A percentile compares a stretch with the other conserved stretches of the same genome.
Evolutionary conservation across 1,140 invertebrate genomes (phyloP).

Genomic region (Drosophila murphyi): DNA sequence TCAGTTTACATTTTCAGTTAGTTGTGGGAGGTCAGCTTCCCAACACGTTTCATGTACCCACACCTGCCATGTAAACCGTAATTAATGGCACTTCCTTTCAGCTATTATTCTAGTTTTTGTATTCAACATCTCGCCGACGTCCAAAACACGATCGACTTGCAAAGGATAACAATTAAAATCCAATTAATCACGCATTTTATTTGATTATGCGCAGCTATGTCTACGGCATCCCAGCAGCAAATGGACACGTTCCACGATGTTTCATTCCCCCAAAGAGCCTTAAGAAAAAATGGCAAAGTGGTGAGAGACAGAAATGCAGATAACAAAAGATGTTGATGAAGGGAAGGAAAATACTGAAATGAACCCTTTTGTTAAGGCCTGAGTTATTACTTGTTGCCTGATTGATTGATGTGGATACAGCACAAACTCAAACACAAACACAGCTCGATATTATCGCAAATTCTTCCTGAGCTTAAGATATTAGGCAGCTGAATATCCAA

Average conservation of each 20-base stretch:
- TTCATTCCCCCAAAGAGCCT: slow-evolving; percentile 1
- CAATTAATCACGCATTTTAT: slow-evolving; percentile 83
- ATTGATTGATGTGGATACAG: slow-evolving; percentile 70
- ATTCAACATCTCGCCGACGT: slow-evolving; percentile 19
- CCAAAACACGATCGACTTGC: slow-evolving; percentile 74
- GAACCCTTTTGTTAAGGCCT: slow-evolving; percentile 52
- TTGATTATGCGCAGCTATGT: slow-evolving; percentile 77
- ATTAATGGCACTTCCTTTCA: slow-evolving; percentile 75
- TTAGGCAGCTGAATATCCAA: slow-evolving; percentile 6
- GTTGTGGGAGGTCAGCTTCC: slow-evolving; percentile 1
- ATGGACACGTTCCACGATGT: slow-evolving; percentile 57
- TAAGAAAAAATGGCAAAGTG: not conserved
- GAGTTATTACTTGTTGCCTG: slow-evolving; percentile 77
- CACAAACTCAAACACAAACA: slow-evolving; percentile 19
- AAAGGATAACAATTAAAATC: slow-evolving; percentile 82
- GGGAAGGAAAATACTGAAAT: slow-evolving; percentile 22
- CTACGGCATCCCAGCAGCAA: slow-evolving; percentile 50
- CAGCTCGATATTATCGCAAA: slow-evolving; percentile 44
- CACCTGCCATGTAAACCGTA: slow-evolving; percentile 42
- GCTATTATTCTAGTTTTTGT: slow-evolving; percentile 71
- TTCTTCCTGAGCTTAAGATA: slow-evolving; percentile 27
- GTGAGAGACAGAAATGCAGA: slow-evolving; percentile 6
- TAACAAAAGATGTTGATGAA: slow-evolving; percentile 23
- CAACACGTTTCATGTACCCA: not conserved
- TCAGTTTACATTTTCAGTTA: slow-evolving; percentile 15